A percentile compares a stretch with the other conserved stretches of the same genome.
These are phyloP conservation scores for Nannospalax galili DNA, from an alignment of 2,113 vertebrate species.

Conservation along the genomic window DNA sequence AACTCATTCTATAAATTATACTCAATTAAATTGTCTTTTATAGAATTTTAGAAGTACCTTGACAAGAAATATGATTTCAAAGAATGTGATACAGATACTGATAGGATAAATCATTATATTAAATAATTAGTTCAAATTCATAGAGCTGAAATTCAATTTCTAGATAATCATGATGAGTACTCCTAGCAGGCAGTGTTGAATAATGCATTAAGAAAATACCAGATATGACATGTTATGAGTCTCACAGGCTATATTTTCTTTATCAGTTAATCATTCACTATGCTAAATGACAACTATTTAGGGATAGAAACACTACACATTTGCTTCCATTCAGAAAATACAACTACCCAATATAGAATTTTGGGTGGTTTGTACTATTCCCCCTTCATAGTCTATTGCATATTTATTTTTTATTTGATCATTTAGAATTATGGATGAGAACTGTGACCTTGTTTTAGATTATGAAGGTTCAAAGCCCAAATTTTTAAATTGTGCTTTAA, in stretches of 20 bases:
- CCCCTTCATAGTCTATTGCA: not conserved
- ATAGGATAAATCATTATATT: slow-evolving; percentile 12
- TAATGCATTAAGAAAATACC: not conserved
- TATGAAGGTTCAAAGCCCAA: not conserved
- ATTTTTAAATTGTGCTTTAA: not conserved
- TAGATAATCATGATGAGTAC: not conserved
- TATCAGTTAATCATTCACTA: slow-evolving; percentile 30
- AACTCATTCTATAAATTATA: not conserved
- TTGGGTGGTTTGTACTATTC: not conserved
- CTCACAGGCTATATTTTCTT: not conserved
- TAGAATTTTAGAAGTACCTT: not conserved
- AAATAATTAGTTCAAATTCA: slow-evolving; percentile 26
- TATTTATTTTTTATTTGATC: not conserved
- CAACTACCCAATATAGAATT: not conserved
- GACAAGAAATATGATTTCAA: slow-evolving; percentile 14
- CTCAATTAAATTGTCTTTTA: not conserved
- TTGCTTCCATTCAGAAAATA: not conserved
- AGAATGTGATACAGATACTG: not conserved
- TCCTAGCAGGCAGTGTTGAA: not conserved
- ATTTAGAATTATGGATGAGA: not conserved
- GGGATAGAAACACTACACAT: not conserved
- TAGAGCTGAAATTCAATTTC: slow-evolving; percentile 1
- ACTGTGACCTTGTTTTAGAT: not conserved
- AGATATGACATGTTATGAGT: not conserved
- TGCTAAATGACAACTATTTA: not conserved